These are phyloP conservation scores for Callocephalon fimbriatum DNA, from an alignment of 2,113 vertebrate species.

Conservation along the genomic window DNA sequence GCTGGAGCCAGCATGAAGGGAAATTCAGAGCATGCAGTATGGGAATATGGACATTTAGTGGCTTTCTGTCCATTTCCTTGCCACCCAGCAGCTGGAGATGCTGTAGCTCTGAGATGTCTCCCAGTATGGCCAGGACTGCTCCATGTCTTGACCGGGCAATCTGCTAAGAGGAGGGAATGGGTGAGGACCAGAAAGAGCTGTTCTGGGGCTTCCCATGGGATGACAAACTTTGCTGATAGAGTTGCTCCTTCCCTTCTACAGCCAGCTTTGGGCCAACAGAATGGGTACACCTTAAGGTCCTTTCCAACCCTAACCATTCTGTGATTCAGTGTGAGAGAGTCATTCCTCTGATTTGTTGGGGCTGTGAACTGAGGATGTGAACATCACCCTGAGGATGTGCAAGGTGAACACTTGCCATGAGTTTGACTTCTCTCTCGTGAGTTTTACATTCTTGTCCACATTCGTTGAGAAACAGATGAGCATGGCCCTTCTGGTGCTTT, in stretches of 20 bases:
- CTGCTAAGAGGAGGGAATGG: not conserved
- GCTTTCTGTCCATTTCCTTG: not conserved
- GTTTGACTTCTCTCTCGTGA: not conserved
- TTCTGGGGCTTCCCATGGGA: not conserved
- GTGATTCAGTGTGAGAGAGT: not conserved
- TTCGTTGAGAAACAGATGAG: not conserved
- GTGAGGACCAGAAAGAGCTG: not conserved
- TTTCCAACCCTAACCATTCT: not conserved
- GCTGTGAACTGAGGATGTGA: not conserved
- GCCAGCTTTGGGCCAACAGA: not conserved
- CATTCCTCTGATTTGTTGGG: not conserved
- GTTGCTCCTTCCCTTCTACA: not conserved
- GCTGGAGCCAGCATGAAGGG: not conserved
- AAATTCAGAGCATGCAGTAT: not conserved
- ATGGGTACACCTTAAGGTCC: not conserved
- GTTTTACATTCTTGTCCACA: not conserved
- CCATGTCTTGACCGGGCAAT: not conserved
- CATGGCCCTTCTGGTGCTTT: not conserved
- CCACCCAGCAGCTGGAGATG: not conserved
- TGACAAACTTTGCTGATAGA: not conserved
- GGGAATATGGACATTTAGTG: not conserved
- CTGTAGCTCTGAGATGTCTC: not conserved
- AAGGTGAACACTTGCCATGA: not conserved
- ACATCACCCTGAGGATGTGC: not conserved
- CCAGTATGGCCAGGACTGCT: not conserved